Percentiles rank a stretch among this genome's conserved stretches.
Evolutionary conservation across 2,888 invertebrate species (phyloP).

Genomic region (Lepidonotus clava): DNA sequence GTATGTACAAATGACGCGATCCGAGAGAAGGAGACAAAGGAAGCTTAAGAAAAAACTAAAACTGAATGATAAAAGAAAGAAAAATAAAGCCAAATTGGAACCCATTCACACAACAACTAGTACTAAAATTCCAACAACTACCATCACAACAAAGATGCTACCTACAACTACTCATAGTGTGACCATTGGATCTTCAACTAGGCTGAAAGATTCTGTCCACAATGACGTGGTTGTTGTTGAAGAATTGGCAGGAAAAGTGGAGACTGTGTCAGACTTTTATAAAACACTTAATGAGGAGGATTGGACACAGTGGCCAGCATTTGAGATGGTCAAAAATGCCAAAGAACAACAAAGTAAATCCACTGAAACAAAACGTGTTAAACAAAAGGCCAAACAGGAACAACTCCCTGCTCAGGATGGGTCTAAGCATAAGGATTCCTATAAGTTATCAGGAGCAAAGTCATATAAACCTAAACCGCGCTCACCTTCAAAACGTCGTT

Average conservation of each 20-base stretch:
- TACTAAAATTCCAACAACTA: too few species aligned
- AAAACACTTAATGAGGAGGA: conserved; percentile 15
- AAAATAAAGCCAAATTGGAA: neutral
- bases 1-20: conserved; percentile 11
- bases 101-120: too few species aligned
- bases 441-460: too few species aligned
- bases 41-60: neutral
- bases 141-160: too few species aligned
- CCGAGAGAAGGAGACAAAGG: neutral
- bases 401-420: too few species aligned
- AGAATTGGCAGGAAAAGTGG: conserved; percentile 19
- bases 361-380: too few species aligned
- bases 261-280: conserved; percentile 36
- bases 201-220: neutral
- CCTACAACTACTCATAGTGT: too few species aligned
- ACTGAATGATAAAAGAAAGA: neutral
- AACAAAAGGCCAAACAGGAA: too few species aligned
- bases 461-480: too few species aligned
- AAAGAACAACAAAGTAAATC: neutral
- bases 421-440: too few species aligned
- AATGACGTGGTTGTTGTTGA: neutral
- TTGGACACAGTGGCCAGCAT: conserved; percentile 33
- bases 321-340: conserved; percentile 20
- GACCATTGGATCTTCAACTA: neutral
- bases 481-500: too few species aligned